Conservation (phyloP, 2,797 vertebrate genomes). For the Peromyscus nudipes region DNA sequence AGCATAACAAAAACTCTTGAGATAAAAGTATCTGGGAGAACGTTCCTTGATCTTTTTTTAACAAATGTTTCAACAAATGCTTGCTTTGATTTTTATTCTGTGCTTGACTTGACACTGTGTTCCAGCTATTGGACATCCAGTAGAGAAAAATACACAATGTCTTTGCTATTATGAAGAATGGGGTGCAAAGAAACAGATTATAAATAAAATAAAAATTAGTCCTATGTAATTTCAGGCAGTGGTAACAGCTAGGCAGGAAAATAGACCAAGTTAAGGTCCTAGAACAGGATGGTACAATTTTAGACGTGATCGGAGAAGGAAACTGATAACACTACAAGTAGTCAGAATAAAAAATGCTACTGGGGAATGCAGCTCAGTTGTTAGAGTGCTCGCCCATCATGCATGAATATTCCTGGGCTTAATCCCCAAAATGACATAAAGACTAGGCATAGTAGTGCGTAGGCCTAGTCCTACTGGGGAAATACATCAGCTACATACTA, state of each 20-base stretch:
- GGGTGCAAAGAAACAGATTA: neutral
- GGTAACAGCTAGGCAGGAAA: neutral
- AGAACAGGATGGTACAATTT: neutral
- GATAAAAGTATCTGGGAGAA: constrained; percentile 3
- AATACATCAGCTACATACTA: neutral
- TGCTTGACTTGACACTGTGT: neutral
- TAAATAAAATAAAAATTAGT: constrained; percentile 35
- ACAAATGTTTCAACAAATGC: neutral
- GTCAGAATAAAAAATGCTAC: constrained; percentile 43
- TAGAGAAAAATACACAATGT: neutral
- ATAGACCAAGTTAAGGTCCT: neutral
- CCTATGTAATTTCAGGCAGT: neutral
- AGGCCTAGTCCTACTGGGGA: neutral
- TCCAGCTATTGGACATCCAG: neutral
- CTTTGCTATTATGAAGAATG: neutral
- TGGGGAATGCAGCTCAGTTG: neutral
- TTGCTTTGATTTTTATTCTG: neutral
- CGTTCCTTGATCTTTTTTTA: neutral
- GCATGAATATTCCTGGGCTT: neutral
- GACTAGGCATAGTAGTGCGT: neutral
- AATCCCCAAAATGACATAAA: neutral
- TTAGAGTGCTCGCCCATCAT: neutral
- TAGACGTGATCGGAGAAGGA: neutral
- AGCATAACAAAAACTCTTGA: constrained; percentile 16
- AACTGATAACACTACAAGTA: neutral